Evolutionary conservation across 2,797 vertebrate species (phyloP), one percentile per base, ranked within the genome.

Genomic region (Lepilemur ruficaudatus): DNA sequence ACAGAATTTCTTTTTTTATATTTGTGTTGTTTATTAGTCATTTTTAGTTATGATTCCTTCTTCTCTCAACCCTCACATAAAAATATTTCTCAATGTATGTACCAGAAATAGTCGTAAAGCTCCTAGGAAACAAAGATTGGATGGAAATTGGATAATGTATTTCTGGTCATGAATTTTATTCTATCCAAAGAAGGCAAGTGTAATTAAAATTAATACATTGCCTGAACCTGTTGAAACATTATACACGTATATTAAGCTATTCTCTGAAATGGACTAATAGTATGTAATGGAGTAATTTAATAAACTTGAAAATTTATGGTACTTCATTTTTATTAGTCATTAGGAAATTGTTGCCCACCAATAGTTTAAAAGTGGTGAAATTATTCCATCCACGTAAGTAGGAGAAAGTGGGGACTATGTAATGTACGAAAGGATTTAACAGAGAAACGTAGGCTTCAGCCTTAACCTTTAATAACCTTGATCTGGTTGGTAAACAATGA

Each of bases 91-190:
- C 30, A 46, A 3, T 69, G 4, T 22, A 72, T 50, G 2, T 81
- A 81, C 23, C 76, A 0, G 10, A 38, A 25, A 2, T 43, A 55
- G n/a, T 72, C 61, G 76, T 50, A 46, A 41, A 76, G 14, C 65
- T 63, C 10, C 17, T 76, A 10, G 70, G 73, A 93, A 91, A 89
- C 5, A 10, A 75, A 86, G 18, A 73, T 75, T 6, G 86, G 7
- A 43, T 50, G 43, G 20, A 93, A 83, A 80, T 95, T 81, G 35
- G 9, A 18, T 65, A 80, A 90, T 84, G 61, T 95, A 81, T 89
- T 94, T 96, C 46, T 38, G 41, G 63, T 22, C 72, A 92, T 93
- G 43, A 82, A 59, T 72, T 79, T 73, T 50, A 80, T 91, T 96
- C 67, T 84, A 30, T 43, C 18, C 35, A 59, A 82, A 32, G 65